These are phyloP conservation scores for Fratercula arctica DNA, from an alignment of 2,797 vertebrate species.

Conservation along the genomic window DNA sequence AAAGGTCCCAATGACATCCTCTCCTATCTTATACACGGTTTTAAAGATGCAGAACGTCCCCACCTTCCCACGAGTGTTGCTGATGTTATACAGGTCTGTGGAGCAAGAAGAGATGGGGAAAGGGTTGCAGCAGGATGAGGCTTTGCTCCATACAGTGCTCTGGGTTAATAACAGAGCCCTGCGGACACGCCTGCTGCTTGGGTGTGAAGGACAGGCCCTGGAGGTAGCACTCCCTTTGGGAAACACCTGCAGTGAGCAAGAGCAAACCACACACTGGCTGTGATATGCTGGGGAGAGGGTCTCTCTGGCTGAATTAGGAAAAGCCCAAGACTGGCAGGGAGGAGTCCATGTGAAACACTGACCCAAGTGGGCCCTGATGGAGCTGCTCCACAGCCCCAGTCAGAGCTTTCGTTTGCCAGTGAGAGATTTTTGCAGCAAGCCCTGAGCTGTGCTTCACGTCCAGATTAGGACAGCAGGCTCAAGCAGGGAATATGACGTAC, in stretches of 20 bases:
- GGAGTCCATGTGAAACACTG: neutral
- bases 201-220: neutral
- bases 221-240: neutral
- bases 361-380: accelerated
- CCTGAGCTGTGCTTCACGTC: neutral
- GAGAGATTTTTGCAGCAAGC: neutral
- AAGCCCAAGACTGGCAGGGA: neutral
- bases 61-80: conserved; percentile 92
- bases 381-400: neutral
- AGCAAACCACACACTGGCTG: neutral
- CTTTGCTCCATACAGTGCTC: neutral
- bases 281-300: neutral
- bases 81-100: conserved; percentile 95
- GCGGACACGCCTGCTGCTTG: neutral
- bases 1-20: conserved; percentile 94
- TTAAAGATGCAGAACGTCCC: conserved; percentile 98
- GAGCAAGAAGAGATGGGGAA: neutral
- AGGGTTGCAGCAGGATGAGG: neutral
- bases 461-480: neutral
- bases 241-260: neutral
- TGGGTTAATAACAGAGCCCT: neutral
- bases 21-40: conserved; percentile 93
- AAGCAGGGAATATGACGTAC: conserved; percentile 75
- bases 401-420: accelerated
- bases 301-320: neutral